These are phyloP conservation scores for Siderastrea siderea DNA, from an alignment of 92 coral and sea anemone genomes.

Conservation along the genomic window DNA sequence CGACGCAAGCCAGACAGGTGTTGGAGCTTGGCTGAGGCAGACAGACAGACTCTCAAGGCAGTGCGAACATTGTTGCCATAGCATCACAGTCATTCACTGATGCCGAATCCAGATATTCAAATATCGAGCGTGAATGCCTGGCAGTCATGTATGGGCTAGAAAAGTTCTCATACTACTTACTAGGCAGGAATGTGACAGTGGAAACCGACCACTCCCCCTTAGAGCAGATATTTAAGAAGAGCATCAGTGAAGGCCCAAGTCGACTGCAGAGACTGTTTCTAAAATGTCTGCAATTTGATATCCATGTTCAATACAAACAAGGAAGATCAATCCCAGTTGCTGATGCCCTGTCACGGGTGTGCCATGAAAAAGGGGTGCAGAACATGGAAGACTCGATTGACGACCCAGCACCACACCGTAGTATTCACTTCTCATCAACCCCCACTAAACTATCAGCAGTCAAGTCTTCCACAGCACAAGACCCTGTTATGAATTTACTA, in stretches of 20 bases:
- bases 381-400: not conserved
- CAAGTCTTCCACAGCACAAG: not conserved
- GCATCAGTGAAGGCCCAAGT: too few species aligned
- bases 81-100: slow-evolving; percentile 50
- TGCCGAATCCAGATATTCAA: slow-evolving; percentile 43
- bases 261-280: not conserved
- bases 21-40: slow-evolving; percentile 47
- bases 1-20: slow-evolving; percentile 55
- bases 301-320: too few species aligned
- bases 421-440: not conserved
- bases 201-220: not conserved
- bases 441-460: not conserved
- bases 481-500: slow-evolving; percentile 20
- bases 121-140: slow-evolving; percentile 43
- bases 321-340: not conserved
- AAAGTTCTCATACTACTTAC: not conserved
- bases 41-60: slow-evolving; percentile 21
- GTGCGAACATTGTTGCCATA: slow-evolving; percentile 49
- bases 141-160: not conserved
- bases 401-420: not conserved
- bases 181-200: not conserved
- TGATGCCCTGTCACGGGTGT: slow-evolving; percentile 51
- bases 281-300: slow-evolving; percentile 5
- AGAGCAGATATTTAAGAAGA: too few species aligned
- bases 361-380: not conserved